Evolutionary conservation across 2,797 vertebrate species (phyloP), one percentile per base, ranked within the genome.

Genomic region (Molothrus aeneus): DNA sequence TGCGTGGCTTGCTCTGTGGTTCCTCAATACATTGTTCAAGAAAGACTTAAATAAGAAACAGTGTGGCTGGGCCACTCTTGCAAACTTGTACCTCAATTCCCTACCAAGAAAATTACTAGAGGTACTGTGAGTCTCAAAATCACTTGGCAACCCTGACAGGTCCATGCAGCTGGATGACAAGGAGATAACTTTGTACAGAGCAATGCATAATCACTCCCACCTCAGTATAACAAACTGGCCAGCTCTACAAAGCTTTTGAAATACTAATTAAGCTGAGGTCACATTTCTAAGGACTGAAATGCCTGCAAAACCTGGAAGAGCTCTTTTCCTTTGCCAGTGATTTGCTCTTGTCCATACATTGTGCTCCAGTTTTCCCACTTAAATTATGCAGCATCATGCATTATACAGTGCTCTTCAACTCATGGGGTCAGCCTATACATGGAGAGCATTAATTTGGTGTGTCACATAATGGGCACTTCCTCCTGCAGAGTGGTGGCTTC

Each of bases 331-430:
- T 90, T 95, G 51, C 43, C 25, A 43, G 26, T 38, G 66, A 45
- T 75, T 79, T 83, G 26, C 26, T 93, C 68, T 66, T 42, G 48
- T 50, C 80, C 59, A 29, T 51, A 61, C 9, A 72, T 75, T 47
- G 45, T 81, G 66, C 82, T 93, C 80, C 77, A 90, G 70, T 64
- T 83, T 93, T 92, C 53, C 66, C 43, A 32, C 38, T 92, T 95
- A 64, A 91, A 26, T 92, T 95, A 93, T 70, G 87, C 89, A 91
- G 63, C 42, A 81, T 93, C 85, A 90, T 95, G 88, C 90, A 92
- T 93, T 95, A 93, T 95, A 91, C 80, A 96, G 34, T 28, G 40
- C 29, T 92, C 65, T 50, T 61, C 45, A 34, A 63, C 29, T 50
- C 43, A 47, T 7, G 21, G 54, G 77, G 87, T 93, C 93, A 96